Evolutionary conservation across 2,113 vertebrate species (phyloP).

Genomic region (Phycodurus eques): DNA sequence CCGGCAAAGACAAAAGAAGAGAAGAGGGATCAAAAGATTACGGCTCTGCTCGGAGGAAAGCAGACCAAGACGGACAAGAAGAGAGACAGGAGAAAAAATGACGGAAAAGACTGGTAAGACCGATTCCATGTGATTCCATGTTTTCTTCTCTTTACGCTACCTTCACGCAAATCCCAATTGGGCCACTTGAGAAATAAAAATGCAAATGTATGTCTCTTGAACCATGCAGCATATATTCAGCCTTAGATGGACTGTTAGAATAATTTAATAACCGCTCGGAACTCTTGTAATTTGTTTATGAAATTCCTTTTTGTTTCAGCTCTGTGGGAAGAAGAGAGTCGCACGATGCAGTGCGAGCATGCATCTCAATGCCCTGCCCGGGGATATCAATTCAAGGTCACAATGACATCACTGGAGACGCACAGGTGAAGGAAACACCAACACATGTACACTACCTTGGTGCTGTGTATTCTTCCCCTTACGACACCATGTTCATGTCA

Average conservation of each 20-base stretch:
- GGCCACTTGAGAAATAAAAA: background rate
- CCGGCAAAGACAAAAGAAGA: constrained; percentile 80
- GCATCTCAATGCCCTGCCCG: constrained; percentile 78
- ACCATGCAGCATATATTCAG: no score
- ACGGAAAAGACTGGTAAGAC: constrained; percentile 77
- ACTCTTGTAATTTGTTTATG: constrained; percentile 53
- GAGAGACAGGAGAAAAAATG: constrained; percentile 82
- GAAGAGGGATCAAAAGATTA: constrained; percentile 81
- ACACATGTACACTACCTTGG: background rate
- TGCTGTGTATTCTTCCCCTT: background rate
- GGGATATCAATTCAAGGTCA: constrained; percentile 79
- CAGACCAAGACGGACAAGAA: constrained; percentile 82
- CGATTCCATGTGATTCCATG: background rate
- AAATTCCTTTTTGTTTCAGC: constrained; percentile 79
- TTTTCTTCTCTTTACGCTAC: background rate
- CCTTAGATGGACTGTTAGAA: no score
- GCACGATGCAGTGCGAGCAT: constrained; percentile 77
- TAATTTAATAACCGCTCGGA: no score
- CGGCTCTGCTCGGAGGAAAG: constrained; percentile 80
- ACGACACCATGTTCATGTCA: background rate
- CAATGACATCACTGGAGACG: constrained; percentile 72
- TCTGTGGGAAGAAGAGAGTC: constrained; percentile 80
- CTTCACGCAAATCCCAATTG: background rate
- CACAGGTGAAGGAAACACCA: constrained; percentile 73
- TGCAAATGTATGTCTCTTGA: no score